Evolutionary conservation across 2,113 vertebrate genomes (phyloP), one percentile per base, ranked within the genome.

Genomic region (Stigmatopora nigra): DNA sequence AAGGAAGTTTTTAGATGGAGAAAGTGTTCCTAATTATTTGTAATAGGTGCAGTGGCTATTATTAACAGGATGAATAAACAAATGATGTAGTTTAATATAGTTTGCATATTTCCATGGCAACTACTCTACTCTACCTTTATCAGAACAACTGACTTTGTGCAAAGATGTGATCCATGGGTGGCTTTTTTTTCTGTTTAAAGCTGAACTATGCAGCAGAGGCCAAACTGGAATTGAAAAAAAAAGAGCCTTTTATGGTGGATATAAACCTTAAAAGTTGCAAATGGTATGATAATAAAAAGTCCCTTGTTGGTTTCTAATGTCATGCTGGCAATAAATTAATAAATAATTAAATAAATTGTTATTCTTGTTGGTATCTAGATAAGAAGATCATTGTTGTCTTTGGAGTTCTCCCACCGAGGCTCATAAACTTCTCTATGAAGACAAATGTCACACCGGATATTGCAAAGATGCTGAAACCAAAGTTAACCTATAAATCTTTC

Each of bases 91-190:
- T 57, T 57, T 8, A 3, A 57, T 38, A 59, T 12, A 41, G 16
- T 41, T 59, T 59, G 16, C 35, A 59, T 38, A n/a, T 59, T 59
- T n/a, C 57, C 35, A 59, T 41, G 57, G 31, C 17, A 41, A 59
- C 52, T 25, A 22, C 14, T 59, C 9, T 8, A 57, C 7, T 31
- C 22, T 31, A 38, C 7, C 35, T 38, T 17, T n/a, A 55, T 55
- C 52, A 14, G 20, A 15, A 55, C 12, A 4, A 13, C 20, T 55
- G 5, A 22, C 25, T 52, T 19, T 20, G 3, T 11, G n/a, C 25
- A 31, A 3, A 31, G 25, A 31, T 31, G 25, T 31, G 25, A 31
- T 31, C 25, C 3, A 31, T 31, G 25, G 25, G 31, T 16, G 31
- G 36, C 31, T 3, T 35, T 7, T 35, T 7, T 56, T 55, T 12